Evolutionary conservation across 2,113 vertebrate species (phyloP).

Genomic region (Hippocampus mohnikei): DNA sequence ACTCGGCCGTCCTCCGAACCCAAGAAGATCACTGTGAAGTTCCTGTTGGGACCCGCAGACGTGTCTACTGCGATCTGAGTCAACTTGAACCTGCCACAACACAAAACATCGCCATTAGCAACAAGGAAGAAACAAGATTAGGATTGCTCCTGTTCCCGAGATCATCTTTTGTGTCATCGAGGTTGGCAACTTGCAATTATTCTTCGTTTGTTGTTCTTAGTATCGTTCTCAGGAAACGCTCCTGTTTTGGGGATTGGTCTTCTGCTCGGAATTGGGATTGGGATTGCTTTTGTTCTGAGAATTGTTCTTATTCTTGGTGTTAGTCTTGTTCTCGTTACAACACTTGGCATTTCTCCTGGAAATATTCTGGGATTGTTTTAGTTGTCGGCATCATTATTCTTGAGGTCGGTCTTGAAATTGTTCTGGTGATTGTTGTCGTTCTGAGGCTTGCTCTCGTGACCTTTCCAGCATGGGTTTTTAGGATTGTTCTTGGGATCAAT

Average conservation of each 20-base stretch:
- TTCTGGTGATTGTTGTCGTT: too few species aligned
- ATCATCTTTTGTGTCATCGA: constrained; percentile 2
- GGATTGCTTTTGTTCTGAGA: too few species aligned
- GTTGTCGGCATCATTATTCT: too few species aligned
- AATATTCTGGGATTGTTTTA: too few species aligned
- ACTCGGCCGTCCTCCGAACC: constrained; percentile 84
- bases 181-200: not conserved
- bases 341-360: too few species aligned
- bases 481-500: too few species aligned
- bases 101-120: not conserved
- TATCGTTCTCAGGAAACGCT: not conserved
- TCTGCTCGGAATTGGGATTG: too few species aligned
- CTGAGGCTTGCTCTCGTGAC: too few species aligned
- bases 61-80: constrained; percentile 85
- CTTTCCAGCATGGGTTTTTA: too few species aligned
- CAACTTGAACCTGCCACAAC: constrained; percentile 74
- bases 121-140: not conserved
- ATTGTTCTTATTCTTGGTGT: not conserved
- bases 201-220: not conserved
- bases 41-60: constrained; percentile 76
- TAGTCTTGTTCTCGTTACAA: not conserved
- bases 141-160: not conserved
- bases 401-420: too few species aligned
- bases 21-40: constrained; percentile 86
- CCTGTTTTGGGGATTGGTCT: not conserved